Base-by-base conservation (phyloP, 2,888 invertebrate species). In the Laothoe populi region DNA sequence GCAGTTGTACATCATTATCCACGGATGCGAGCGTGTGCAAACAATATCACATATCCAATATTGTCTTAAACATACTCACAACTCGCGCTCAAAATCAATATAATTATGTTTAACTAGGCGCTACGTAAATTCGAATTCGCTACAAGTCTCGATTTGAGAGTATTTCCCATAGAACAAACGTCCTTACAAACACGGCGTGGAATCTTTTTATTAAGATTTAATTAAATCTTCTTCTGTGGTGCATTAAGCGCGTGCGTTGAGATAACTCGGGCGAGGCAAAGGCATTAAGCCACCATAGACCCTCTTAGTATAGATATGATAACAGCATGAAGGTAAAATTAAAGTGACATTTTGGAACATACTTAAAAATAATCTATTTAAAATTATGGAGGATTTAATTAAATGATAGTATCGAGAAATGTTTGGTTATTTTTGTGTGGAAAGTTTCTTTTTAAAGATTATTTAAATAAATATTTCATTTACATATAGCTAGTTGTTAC, bases 161-260 rank as follows among this genome's bases (percentile, higher is more conserved):
- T 79, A 70, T 64, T 80, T 75, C 64, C 71, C 63, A 13, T 24
- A 24, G 10, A 10, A 44, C 16, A 16, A 16, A 42, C 42, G 10
- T 10, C 38, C 4, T 40, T 16, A n/a, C 16, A 71, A 57, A 58
- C 48, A 61, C 11, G 38, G 13, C 21, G 31, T 31, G 49, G 60
- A 38, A 71, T 75, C n/a, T 83, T 87, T 86, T 89, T 90, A 88
- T 85, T 86, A 80, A 80, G 81, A 85, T 88, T 89, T 88, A 90
- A 92, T 90, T 86, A 90, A 86, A 83, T 77, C 75, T 77, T 78
- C 73, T 70, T 70, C 75, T 75, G 75, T 74, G 74, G 73, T 77
- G 75, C 78, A 78, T 81, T 79, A 79, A 74, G 72, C 78, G 81
- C 84, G 84, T 82, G 84, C 75, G 74, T 76, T 64, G 73, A 77